phyloP scores from a whole-genome alignment of 1,140 invertebrate genomes.

The Euwallacea similis region DNA sequence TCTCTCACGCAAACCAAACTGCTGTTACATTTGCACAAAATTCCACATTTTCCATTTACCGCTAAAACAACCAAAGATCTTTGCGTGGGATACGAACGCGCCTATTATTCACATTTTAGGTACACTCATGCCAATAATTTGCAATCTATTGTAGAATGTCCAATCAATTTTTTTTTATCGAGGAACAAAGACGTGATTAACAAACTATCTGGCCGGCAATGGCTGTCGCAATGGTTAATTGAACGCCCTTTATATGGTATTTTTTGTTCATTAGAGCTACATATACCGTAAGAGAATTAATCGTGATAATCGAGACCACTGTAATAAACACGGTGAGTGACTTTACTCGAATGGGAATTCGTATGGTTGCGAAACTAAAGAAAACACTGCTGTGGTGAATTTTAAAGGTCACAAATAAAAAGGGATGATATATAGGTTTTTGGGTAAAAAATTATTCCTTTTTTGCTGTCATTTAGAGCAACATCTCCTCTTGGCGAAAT shows the following conservation, averaged over 20 bases:
- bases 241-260: conserved; percentile 3
- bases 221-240: not conserved
- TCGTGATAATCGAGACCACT: not conserved
- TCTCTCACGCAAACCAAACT: too few relatives aligned
- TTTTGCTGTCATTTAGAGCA: conserved; percentile 2
- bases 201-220: not conserved
- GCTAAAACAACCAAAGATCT: too few relatives aligned
- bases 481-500: conserved; percentile 1
- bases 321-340: conserved; percentile 1
- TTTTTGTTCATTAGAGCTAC: conserved; percentile 11
- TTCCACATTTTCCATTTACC: too few relatives aligned
- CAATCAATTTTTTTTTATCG: conserved; percentile 3
- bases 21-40: too few relatives aligned
- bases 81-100: too few relatives aligned
- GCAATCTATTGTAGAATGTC: not conserved
- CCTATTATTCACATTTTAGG: not conserved
- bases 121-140: not conserved
- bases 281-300: conserved; percentile 3
- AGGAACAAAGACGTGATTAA: conserved; percentile 3
- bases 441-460: not conserved
- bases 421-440: too few relatives aligned
- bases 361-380: conserved; percentile 6
- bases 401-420: too few relatives aligned
- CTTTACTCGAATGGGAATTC: conserved; percentile 7
- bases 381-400: too few relatives aligned